A percentile compares a stretch with the other conserved stretches of the same genome.
Evolutionary conservation across 2,797 vertebrate species (phyloP).

Genomic region (Harpagifer antarcticus): DNA sequence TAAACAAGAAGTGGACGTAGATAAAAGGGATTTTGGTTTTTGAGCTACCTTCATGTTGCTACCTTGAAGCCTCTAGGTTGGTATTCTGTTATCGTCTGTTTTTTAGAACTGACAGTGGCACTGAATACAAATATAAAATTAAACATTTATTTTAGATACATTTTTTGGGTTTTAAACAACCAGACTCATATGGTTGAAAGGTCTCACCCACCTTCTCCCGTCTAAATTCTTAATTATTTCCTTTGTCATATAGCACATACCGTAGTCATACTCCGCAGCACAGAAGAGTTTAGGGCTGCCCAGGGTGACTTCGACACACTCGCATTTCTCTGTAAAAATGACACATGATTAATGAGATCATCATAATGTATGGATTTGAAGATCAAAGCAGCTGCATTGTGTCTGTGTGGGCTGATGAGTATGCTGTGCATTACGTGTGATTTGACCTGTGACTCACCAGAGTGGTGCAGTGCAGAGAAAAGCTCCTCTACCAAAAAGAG

Average conservation of each 20-base stretch:
- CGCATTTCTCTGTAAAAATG: conserved; percentile 80
- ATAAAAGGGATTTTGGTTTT: too few relatives aligned
- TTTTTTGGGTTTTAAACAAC: conserved; percentile 1
- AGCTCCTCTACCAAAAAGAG: conserved; percentile 92
- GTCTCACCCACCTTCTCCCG: neutral
- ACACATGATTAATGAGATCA: conserved; percentile 22
- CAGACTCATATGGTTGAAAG: neutral
- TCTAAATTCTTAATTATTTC: conserved; percentile 9
- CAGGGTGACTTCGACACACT: conserved; percentile 91
- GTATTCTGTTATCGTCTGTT: too few relatives aligned
- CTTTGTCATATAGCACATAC: conserved; percentile 79
- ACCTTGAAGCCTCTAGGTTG: too few relatives aligned
- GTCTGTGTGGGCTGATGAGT: conserved; percentile 24
- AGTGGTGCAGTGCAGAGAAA: conserved; percentile 95
- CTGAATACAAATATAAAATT: too few relatives aligned
- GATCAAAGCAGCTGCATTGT: conserved; percentile 24
- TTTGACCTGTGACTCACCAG: conserved; percentile 87
- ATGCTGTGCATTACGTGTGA: conserved; percentile 37
- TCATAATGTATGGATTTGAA: neutral
- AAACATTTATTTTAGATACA: neutral
- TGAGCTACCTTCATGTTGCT: too few relatives aligned
- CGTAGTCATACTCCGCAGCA: conserved; percentile 92
- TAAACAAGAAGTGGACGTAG: too few relatives aligned
- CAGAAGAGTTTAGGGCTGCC: conserved; percentile 91
- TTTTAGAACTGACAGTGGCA: too few relatives aligned